Base-by-base conservation (phyloP, 2,797 vertebrate genomes). In the Callimico goeldii region DNA sequence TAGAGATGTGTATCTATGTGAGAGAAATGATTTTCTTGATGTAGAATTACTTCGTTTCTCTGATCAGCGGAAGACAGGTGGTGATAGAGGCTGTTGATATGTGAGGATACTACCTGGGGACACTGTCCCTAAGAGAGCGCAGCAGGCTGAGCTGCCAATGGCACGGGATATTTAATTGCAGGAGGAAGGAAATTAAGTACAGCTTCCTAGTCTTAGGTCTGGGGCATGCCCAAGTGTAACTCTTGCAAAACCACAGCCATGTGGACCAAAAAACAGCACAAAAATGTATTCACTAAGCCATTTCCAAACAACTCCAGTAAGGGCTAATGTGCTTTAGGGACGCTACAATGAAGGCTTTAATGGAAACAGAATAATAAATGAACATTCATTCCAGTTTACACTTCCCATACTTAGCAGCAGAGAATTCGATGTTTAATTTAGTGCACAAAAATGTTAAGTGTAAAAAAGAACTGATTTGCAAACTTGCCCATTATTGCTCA, bases 81-180 rank as follows among this genome's bases (percentile, higher is more conserved):
- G 41, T 3, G 12, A 41, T 28, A 28, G 30, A 79, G 20, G 88
- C 48, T 86, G 70, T 2, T 7, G 50, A 28, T 36, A 4, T 19
- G 6, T 79, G 80, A 72, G 52, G 76, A 64, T 2, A 8, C 76
- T 22, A 52, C 30, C 22, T 52, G 39, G 26, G 52, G 57, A 55
- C 67, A 4, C 22, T 2, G 28, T 28, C 91, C 73, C 93, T 61
- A 5, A 17, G 30, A 33, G 43, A 93, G 36, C 30, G 9, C 1
- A 1, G 61, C 30, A n/a, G 61, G 30, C 15, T 0, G 3, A 33
- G 30, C 61, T 64, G 28, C 55, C 61, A 41, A 43, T 7, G 11
- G 11, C 1, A 3, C 0, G 0, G 36, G 39, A 20, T 5, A 7
- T 70, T 17, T 26, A 33, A 50, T 0, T 26, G 36, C 20, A 6